These are phyloP conservation scores for Acanthochromis polyacanthus DNA, from an alignment of 2,113 vertebrate genomes.

Conservation along the genomic window DNA sequence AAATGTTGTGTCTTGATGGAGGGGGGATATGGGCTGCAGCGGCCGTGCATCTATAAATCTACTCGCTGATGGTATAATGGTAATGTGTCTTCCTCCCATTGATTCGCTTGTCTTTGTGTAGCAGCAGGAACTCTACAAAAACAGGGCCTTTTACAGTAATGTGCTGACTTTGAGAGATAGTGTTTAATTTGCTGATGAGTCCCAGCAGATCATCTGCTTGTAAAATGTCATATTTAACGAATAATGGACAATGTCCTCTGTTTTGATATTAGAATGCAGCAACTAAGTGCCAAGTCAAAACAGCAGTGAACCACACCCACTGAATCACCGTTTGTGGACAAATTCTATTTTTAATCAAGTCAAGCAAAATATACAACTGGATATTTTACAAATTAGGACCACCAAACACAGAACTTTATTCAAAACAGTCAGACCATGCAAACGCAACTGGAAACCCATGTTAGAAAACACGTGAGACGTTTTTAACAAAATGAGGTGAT, in stretches of 20 bases:
- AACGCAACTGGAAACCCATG: too few relatives aligned
- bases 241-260: constrained; percentile 1
- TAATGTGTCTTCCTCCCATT: constrained; percentile 59
- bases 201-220: constrained; percentile 9
- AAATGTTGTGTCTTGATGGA: constrained; percentile 36
- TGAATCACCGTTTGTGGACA: not conserved
- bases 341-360: not conserved
- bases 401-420: not conserved
- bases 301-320: constrained; percentile 43
- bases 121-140: constrained; percentile 40
- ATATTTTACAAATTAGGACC: constrained; percentile 1
- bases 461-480: too few relatives aligned
- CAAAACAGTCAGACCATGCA: not conserved
- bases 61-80: constrained; percentile 47
- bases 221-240: constrained; percentile 32
- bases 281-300: constrained; percentile 24
- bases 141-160: constrained; percentile 30
- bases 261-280: constrained; percentile 39
- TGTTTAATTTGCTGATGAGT: constrained; percentile 40
- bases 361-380: too few relatives aligned
- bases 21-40: constrained; percentile 17
- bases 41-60: constrained; percentile 57
- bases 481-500: constrained; percentile 5
- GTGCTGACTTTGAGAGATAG: constrained; percentile 20
- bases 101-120: constrained; percentile 59